These are phyloP conservation scores for Pongo abelii DNA, from an alignment of 2,113 vertebrate genomes.

Conservation along the genomic window DNA sequence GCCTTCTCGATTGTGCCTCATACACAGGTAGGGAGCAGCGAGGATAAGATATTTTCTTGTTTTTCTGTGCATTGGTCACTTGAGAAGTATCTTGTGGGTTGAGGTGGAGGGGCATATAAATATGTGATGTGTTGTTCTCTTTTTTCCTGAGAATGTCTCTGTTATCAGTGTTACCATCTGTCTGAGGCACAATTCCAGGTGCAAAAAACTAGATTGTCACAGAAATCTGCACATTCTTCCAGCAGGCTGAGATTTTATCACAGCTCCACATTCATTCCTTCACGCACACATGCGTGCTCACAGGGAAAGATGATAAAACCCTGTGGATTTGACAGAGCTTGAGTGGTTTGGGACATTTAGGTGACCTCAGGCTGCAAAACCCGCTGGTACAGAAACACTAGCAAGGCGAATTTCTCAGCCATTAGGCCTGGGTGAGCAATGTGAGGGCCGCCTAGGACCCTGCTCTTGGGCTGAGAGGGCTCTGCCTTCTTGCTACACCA, in stretches of 20 bases:
- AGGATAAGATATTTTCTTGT: not conserved
- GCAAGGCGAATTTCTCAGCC: no score
- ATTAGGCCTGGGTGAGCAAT: not conserved
- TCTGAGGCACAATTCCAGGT: conserved; percentile 69
- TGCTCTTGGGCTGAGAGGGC: no score
- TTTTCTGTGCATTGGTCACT: not conserved
- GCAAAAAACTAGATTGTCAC: conserved; percentile 64
- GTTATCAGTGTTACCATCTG: conserved; percentile 34
- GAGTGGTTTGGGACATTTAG: not conserved
- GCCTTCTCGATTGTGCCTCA: not conserved
- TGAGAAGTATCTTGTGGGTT: not conserved
- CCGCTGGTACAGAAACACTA: not conserved
- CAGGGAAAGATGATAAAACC: conserved; percentile 54
- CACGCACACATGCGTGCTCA: not conserved
- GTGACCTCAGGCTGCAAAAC: not conserved
- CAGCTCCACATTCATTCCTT: not conserved
- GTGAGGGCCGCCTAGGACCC: accelerated
- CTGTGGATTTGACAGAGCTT: not conserved
- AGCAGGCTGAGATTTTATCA: not conserved
- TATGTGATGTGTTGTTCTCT: not conserved
- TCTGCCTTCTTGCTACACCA: not conserved
- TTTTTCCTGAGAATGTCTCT: conserved; percentile 44
- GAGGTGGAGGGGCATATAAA: conserved; percentile 18
- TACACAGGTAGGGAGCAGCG: not conserved
- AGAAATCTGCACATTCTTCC: not conserved